Evolutionary conservation across 2,797 vertebrate genomes (phyloP).

Genomic region (Morus bassanus): DNA sequence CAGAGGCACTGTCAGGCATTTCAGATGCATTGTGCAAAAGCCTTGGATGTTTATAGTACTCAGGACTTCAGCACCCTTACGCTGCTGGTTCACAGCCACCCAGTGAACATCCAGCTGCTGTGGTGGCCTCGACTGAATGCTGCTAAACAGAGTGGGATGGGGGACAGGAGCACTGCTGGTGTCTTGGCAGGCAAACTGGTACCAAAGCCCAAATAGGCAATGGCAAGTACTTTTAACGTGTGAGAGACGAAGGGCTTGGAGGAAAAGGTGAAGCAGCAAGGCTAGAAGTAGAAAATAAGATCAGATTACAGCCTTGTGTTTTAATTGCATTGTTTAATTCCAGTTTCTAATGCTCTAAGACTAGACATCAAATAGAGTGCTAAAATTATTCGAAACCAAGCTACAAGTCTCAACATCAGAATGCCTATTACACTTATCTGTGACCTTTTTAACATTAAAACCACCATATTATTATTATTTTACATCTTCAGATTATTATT

Average conservation of each 20-base stretch:
- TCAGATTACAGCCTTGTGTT: conserved; percentile 26
- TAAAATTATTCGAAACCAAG: conserved; percentile 34
- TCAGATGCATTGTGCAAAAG: background rate
- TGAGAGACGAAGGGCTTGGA: background rate
- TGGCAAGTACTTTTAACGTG: background rate
- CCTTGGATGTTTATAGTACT: background rate
- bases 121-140: background rate
- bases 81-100: background rate
- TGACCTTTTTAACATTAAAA: conserved; percentile 39
- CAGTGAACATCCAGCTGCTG: background rate
- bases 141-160: background rate
- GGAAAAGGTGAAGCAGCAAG: conserved; percentile 27
- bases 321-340: conserved; percentile 53
- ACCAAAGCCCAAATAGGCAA: background rate
- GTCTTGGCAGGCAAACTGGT: background rate
- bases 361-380: conserved; percentile 29
- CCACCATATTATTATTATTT: background rate
- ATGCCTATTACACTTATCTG: conserved; percentile 50
- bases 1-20: background rate
- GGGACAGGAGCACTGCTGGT: background rate
- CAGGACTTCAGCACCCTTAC: fast-evolving
- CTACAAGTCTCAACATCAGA: conserved; percentile 46
- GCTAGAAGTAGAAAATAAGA: background rate
- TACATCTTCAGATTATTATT: conserved; percentile 28
- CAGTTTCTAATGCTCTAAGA: conserved; percentile 12